A percentile compares a stretch with the other conserved stretches of the same genome.
phyloP scores from a whole-genome alignment of 2,888 invertebrate species.

The Eupithecia dodoneata region DNA sequence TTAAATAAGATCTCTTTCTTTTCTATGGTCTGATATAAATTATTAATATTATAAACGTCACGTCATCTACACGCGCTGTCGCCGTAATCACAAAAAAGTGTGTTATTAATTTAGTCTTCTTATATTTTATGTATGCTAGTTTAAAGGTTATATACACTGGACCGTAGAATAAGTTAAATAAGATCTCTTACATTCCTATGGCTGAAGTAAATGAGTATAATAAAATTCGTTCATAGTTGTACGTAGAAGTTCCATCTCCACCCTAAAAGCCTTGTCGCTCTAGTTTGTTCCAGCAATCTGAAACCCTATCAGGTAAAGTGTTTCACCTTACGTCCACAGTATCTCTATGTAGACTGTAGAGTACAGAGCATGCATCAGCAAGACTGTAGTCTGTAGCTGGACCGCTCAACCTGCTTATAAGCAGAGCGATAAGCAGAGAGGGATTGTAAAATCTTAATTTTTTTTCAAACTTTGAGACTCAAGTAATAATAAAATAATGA shows the following conservation, averaged over 20 bases:
- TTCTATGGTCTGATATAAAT: no score
- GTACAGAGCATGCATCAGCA: conserved; percentile 40
- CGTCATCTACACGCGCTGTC: no score
- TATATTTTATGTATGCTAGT: no score
- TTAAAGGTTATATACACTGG: no score
- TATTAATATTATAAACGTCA: no score
- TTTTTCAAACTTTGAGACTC: background rate
- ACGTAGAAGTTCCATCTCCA: background rate
- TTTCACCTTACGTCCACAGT: conserved; percentile 17
- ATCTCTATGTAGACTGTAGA: conserved; percentile 17
- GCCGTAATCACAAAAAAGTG: no score
- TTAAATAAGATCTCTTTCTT: no score
- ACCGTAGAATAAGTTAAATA: no score
- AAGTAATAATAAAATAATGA: no score
- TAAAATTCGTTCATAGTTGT: background rate
- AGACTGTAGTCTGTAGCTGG: conserved; percentile 32
- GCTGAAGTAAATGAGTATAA: no score
- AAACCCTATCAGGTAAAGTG: conserved; percentile 14
- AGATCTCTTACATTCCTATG: no score
- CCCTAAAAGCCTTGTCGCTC: background rate
- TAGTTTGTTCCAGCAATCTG: conserved; percentile 1
- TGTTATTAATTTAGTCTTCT: no score
- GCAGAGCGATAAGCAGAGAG: conserved; percentile 19
- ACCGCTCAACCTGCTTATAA: background rate
- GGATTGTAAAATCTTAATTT: background rate